Evolutionary conservation across 2,888 invertebrate genomes (phyloP), one percentile per base, ranked within the genome.

Genomic region (Acleris sparsana): DNA sequence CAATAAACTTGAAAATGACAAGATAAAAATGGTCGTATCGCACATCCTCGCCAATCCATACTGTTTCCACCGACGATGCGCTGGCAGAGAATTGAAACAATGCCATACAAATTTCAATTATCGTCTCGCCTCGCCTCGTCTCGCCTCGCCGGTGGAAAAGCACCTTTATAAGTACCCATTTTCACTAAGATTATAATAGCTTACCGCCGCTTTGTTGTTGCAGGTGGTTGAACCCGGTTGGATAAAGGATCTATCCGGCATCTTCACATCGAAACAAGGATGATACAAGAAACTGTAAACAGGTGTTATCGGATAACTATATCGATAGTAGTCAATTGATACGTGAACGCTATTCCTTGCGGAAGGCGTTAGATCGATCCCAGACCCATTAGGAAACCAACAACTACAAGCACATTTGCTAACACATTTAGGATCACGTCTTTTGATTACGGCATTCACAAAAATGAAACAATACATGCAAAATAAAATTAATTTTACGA

Each of bases 371-470:
- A 93, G 78, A 80, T 93, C 92, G 71, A 92, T 85, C 74, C 92
- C 91, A 73, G 92, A 91, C 68, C 93, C 93, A 83, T 92, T 92
- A 6, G 88, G 71, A 80, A 89, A 93, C 71, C 80, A 85, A 76
- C 93, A 93, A 61, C 78, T 75, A 74, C 93, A 93, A 4, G 91
- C 78, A 53, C 82, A 82, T 72, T 79, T 87, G 65, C 79, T 75
- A 33, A 80, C 83, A 76, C 93, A 93, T 46, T 74, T 72, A 70
- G 90, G 88, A 68, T 75, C 73, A 53, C 78, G 5, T 5, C 6
- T 6, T 5, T 25, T 20, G 3, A 0, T 7, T 25, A 6, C 0
- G 6, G 1, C 79, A 64, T 76, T 70, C 43, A 68, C 75, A 16
- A 71, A 69, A 46, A 71, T 67, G 62, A 72, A 68, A 70, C 73